A percentile compares a stretch with the other conserved stretches of the same genome.
Evolutionary conservation across 2,113 vertebrate species (phyloP).

Genomic region (Euleptes europaea): DNA sequence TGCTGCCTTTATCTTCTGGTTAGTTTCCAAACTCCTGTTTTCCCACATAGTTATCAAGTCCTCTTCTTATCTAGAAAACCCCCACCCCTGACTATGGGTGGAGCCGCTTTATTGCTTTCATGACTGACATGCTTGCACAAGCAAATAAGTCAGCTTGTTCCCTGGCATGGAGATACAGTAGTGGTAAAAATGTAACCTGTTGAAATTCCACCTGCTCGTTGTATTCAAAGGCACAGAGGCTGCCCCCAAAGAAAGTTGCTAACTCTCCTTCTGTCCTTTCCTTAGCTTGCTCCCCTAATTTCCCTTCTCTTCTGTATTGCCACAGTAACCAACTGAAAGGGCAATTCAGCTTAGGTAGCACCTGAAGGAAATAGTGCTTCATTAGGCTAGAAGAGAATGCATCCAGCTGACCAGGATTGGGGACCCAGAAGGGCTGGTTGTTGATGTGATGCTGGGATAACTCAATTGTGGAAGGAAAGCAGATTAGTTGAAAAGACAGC

Average conservation of each 20-base stretch:
- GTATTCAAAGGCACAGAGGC: neutral
- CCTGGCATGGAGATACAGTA: neutral
- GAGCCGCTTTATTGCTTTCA: too few relatives aligned
- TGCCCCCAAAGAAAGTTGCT: neutral
- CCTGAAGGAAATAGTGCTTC: neutral
- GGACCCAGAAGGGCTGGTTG: neutral
- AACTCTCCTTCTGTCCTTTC: neutral
- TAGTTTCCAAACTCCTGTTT: too few relatives aligned
- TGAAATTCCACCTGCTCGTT: neutral
- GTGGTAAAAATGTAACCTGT: neutral
- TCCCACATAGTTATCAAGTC: too few relatives aligned
- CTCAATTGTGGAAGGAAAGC: neutral
- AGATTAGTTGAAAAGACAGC: neutral
- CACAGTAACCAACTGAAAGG: neutral
- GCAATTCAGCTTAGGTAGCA: neutral
- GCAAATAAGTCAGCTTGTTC: neutral
- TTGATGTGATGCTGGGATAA: neutral
- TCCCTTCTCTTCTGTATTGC: neutral
- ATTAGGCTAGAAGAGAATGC: neutral
- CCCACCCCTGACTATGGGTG: too few relatives aligned
- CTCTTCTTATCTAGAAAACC: too few relatives aligned
- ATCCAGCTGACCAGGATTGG: constrained; percentile 3
- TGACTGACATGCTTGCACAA: too few relatives aligned
- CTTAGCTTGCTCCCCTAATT: neutral
- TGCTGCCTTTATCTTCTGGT: too few relatives aligned